Percentiles rank a stretch among this genome's conserved stretches.
Evolutionary conservation across 1,140 invertebrate species (phyloP).

Genomic region (Apis laboriosa): DNA sequence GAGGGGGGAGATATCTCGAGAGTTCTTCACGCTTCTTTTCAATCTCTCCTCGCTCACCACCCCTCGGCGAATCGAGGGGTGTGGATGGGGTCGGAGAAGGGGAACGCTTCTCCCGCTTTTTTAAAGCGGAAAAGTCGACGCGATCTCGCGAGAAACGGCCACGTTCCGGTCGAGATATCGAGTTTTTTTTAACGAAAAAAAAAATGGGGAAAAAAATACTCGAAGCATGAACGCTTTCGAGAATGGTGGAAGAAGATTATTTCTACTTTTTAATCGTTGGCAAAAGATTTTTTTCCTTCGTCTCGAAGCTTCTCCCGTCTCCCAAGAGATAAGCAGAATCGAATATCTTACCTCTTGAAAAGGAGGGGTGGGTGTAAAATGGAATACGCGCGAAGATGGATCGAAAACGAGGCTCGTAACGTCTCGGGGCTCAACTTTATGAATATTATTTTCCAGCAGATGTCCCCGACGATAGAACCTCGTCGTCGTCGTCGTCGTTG

Average conservation of each 20-base stretch:
- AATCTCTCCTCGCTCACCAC: not conserved
- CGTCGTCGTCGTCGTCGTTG: constrained; percentile 67
- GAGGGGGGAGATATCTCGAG: not conserved
- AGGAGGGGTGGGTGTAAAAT: not conserved
- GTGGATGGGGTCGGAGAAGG: no score
- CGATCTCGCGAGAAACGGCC: not conserved
- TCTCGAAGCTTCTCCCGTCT: not conserved
- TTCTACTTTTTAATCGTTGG: no score
- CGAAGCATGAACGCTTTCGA: no score
- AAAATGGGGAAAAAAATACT: no score
- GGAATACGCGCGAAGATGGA: constrained; percentile 23
- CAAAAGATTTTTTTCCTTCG: not conserved
- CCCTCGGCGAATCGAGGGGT: not conserved
- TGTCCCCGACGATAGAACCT: constrained; percentile 80
- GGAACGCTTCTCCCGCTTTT: no score
- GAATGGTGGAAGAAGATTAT: no score
- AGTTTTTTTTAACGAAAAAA: no score
- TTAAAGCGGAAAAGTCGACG: not conserved
- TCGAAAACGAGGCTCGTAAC: constrained; percentile 58
- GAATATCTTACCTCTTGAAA: not conserved
- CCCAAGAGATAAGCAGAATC: not conserved
- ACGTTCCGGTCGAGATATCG: no score
- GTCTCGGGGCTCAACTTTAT: constrained; percentile 74
- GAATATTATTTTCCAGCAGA: constrained; percentile 82
- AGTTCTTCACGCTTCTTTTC: constrained; percentile 26